These are phyloP conservation scores for Papilio gigon DNA, from an alignment of 2,888 invertebrate species.

Conservation along the genomic window DNA sequence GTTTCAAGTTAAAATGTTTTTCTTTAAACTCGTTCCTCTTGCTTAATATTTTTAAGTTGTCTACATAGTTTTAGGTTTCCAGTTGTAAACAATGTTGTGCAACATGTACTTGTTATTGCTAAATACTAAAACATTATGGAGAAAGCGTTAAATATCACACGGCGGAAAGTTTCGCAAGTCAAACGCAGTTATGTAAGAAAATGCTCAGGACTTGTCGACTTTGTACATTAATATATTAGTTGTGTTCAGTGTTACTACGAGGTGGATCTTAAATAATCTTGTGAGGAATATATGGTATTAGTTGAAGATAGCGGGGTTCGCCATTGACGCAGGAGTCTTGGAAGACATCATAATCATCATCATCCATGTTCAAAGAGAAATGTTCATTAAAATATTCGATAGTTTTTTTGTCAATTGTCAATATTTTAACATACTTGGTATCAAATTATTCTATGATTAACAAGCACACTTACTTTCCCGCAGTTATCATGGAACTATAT, in stretches of 20 bases:
- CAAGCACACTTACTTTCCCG: background rate
- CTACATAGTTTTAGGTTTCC: background rate
- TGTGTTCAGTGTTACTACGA: no score
- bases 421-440: no score
- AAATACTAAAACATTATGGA: constrained; percentile 22
- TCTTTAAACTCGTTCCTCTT: background rate
- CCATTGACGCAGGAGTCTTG: no score
- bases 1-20: background rate
- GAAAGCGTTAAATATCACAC: constrained; percentile 33
- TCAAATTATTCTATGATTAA: no score
- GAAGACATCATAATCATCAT: no score
- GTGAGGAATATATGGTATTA: no score
- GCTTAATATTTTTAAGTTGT: background rate
- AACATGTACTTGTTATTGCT: constrained; percentile 21
- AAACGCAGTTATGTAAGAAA: constrained; percentile 6
- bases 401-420: no score
- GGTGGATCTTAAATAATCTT: no score
- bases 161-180: constrained; percentile 9
- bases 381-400: no score
- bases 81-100: constrained; percentile 8
- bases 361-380: no score
- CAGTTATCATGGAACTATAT: background rate
- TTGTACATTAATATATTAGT: background rate
- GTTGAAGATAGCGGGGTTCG: no score
- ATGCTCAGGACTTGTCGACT: background rate